A percentile compares a stretch with the other conserved stretches of the same genome.
These are phyloP conservation scores for Phengaris arion DNA, from an alignment of 2,888 invertebrate genomes.

Conservation along the genomic window DNA sequence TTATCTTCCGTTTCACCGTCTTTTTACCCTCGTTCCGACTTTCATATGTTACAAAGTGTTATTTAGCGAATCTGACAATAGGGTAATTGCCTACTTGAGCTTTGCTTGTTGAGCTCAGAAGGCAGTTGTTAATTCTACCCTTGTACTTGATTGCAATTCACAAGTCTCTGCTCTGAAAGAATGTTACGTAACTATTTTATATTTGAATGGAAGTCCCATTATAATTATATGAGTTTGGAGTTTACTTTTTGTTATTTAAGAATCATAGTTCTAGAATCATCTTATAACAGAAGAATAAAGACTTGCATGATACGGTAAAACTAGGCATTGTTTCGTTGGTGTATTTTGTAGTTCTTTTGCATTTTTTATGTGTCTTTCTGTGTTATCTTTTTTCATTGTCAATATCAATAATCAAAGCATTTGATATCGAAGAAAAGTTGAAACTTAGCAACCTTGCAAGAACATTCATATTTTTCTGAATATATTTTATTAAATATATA, in stretches of 20 bases:
- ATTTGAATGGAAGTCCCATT: background rate
- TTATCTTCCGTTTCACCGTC: slow-evolving; percentile 12
- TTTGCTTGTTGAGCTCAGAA: slow-evolving; percentile 12
- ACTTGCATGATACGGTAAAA: background rate
- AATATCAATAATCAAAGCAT: background rate
- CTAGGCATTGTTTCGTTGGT: background rate
- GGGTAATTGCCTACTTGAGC: slow-evolving; percentile 25
- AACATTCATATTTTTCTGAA: background rate
- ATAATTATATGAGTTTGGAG: background rate
- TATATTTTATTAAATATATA: background rate
- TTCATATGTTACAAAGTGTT: slow-evolving; percentile 27
- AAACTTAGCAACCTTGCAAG: background rate
- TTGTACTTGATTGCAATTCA: slow-evolving; percentile 20
- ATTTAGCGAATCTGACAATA: slow-evolving; percentile 27
- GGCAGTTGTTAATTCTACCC: slow-evolving; percentile 9
- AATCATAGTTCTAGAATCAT: background rate
- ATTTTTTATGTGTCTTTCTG: background rate
- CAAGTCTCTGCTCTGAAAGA: slow-evolving; percentile 3
- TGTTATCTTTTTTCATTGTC: no score
- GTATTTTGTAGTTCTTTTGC: background rate
- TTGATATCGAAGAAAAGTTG: background rate
- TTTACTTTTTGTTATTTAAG: background rate
- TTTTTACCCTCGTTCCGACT: slow-evolving; percentile 12
- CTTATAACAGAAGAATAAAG: background rate
- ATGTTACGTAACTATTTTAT: slow-evolving; percentile 5